Percentiles rank a stretch among this genome's conserved stretches.
Evolutionary conservation across 64 coral and sea anemone species (phyloP).

Genomic region (Pocillopora damicornis): DNA sequence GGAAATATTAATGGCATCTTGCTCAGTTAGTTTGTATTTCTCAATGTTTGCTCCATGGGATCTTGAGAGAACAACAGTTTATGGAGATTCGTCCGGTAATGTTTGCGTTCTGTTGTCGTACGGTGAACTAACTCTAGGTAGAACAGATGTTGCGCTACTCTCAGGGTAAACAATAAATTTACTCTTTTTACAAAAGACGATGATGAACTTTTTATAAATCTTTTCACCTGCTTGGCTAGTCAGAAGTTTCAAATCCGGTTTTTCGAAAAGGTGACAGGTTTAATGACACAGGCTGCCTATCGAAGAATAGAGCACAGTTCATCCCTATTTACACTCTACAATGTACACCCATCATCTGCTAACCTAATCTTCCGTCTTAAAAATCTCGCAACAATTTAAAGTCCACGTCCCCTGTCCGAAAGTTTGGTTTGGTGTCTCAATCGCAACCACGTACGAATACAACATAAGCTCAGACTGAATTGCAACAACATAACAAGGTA

Average conservation of each 20-base stretch:
- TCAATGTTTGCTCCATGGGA: conserved; percentile 38
- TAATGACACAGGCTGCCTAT: not conserved
- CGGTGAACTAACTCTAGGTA: conserved; percentile 25
- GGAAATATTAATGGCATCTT: conserved; percentile 29
- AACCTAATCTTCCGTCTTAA: not conserved
- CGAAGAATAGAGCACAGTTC: not conserved
- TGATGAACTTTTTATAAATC: not conserved
- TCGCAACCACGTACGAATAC: not conserved
- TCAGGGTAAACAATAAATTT: conserved; percentile 30
- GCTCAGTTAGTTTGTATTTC: conserved; percentile 37
- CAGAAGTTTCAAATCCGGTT: conserved; percentile 30
- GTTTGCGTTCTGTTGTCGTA: conserved; percentile 8
- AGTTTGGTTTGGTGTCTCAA: not conserved
- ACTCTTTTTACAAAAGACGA: conserved; percentile 20
- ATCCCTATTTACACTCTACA: not conserved
- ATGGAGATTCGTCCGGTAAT: conserved; percentile 31
- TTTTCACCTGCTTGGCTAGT: conserved; percentile 41
- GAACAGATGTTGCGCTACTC: conserved; percentile 36
- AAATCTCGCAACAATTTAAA: not conserved
- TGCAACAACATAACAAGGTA: not conserved
- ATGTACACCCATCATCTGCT: conserved; percentile 2
- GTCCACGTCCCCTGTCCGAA: not conserved
- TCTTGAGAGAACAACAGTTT: conserved; percentile 26
- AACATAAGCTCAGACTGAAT: not conserved
- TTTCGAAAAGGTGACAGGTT: conserved; percentile 28